phyloP scores from a whole-genome alignment of 2,797 vertebrate species.

The Coregonus sp. region DNA sequence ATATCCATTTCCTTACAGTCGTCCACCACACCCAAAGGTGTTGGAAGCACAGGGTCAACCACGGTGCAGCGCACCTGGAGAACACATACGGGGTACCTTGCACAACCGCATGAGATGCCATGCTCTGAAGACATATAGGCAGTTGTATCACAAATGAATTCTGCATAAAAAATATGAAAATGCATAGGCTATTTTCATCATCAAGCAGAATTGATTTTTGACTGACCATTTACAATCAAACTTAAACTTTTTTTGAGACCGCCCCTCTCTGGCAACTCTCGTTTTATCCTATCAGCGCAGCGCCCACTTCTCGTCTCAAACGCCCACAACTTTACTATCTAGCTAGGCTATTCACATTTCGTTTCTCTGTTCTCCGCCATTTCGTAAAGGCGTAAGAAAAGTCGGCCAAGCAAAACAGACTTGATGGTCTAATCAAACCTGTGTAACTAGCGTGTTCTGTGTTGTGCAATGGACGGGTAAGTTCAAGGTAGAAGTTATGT shows the following conservation, averaged over 20 bases:
- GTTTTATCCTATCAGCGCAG: conserved; percentile 44
- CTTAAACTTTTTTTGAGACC: conserved; percentile 15
- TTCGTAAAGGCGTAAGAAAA: conserved; percentile 8
- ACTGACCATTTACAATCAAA: neutral
- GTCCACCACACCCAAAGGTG: neutral
- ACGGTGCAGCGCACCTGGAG: too few relatives aligned
- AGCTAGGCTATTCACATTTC: conserved; percentile 23
- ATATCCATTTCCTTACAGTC: neutral
- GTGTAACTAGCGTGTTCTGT: conserved; percentile 82
- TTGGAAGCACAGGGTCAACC: too few relatives aligned
- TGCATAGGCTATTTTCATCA: neutral
- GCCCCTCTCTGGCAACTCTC: conserved; percentile 39
- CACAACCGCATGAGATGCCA: too few relatives aligned
- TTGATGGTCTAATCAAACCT: conserved; percentile 65
- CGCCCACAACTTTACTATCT: conserved; percentile 21
- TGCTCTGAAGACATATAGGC: neutral
- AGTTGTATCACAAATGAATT: neutral
- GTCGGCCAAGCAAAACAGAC: conserved; percentile 4
- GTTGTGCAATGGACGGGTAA: conserved; percentile 99
- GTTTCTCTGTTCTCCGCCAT: conserved; percentile 11
- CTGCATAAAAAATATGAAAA: neutral
- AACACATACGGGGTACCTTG: too few relatives aligned
- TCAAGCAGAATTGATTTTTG: neutral
- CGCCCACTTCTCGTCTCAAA: conserved; percentile 22
- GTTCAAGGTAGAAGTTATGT: conserved; percentile 58